These are phyloP conservation scores for Pyrrhosoma nymphula DNA, from an alignment of 2,888 invertebrate genomes.

Conservation along the genomic window DNA sequence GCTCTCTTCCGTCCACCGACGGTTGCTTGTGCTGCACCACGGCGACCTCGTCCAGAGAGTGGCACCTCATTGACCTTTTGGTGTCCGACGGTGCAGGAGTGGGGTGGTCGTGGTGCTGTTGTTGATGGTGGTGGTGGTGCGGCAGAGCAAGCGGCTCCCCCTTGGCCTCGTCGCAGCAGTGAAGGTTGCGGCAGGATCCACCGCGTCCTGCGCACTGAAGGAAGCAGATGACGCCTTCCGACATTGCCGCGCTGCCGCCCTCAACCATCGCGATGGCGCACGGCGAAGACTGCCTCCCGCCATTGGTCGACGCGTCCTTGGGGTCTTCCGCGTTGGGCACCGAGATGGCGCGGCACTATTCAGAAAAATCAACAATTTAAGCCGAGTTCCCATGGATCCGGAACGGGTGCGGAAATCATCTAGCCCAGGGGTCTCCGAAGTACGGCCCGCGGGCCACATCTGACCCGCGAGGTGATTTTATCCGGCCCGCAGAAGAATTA, in stretches of 20 bases:
- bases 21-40: neutral
- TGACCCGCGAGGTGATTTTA: too few species aligned
- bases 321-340: neutral
- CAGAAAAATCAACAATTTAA: neutral
- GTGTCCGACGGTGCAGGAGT: too few species aligned
- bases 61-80: slow-evolving; percentile 9
- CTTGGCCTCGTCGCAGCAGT: slow-evolving; percentile 57
- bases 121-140: slow-evolving; percentile 21
- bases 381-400: neutral
- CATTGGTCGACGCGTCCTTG: neutral
- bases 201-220: slow-evolving; percentile 19
- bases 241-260: neutral
- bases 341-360: slow-evolving; percentile 5
- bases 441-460: too few species aligned
- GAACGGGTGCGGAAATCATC: too few species aligned
- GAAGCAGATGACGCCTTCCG: slow-evolving; percentile 14
- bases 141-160: slow-evolving; percentile 39
- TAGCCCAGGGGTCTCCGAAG: too few species aligned
- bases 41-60: slow-evolving; percentile 36
- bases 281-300: neutral
- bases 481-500: too few species aligned
- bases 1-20: too few species aligned
- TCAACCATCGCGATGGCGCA: neutral
- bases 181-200: slow-evolving; percentile 23
- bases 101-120: neutral